A percentile compares a stretch with the other conserved stretches of the same genome.
Conservation (phyloP, 2,113 vertebrate genomes). For the Menura novaehollandiae region DNA sequence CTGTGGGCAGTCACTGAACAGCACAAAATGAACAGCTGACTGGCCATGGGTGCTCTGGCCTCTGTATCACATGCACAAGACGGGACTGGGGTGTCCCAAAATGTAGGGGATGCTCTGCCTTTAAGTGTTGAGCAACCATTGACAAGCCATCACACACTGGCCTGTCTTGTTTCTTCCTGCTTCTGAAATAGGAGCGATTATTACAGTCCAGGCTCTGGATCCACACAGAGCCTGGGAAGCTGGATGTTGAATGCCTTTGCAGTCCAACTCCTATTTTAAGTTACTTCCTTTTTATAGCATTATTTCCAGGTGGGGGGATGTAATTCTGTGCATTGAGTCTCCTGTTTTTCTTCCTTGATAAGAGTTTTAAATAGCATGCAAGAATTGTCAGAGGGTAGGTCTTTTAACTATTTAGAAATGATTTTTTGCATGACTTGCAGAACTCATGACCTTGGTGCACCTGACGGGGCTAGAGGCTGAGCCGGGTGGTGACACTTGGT, state of each 20-base stretch:
- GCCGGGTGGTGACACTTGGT: neutral
- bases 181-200: neutral
- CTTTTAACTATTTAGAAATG: neutral
- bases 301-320: constrained; percentile 48
- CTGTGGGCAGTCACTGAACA: neutral
- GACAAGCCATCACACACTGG: rapidly evolving
- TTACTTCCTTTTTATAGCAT: constrained; percentile 45
- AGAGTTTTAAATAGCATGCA: constrained; percentile 55
- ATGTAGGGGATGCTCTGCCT: neutral
- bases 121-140: neutral
- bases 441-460: constrained; percentile 12
- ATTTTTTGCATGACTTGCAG: constrained; percentile 44
- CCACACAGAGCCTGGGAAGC: neutral
- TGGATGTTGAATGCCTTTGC: neutral
- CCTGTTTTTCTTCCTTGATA: constrained; percentile 52
- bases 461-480: neutral
- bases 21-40: neutral
- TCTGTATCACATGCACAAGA: rapidly evolving
- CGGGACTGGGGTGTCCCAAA: neutral
- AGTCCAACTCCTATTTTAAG: constrained; percentile 59
- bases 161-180: neutral
- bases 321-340: constrained; percentile 36
- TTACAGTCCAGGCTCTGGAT: neutral
- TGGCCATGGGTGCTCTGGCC: rapidly evolving
- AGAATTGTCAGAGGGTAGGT: constrained; percentile 37